These are phyloP conservation scores for Micromussa lordhowensis DNA, from an alignment of 92 coral and sea anemone species.

Conservation along the genomic window DNA sequence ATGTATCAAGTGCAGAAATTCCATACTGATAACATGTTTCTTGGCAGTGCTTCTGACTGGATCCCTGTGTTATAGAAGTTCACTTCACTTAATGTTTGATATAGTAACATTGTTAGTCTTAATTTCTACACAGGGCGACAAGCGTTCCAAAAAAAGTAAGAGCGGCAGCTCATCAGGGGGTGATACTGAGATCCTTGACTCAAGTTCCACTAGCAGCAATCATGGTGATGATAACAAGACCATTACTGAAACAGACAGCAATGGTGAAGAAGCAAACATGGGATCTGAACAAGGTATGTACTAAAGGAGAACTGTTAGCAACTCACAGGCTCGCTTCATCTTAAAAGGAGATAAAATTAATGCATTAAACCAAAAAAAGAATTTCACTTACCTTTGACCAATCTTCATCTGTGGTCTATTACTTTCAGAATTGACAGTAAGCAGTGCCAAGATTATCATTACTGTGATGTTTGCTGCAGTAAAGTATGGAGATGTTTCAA, in stretches of 20 bases:
- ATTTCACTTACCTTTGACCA: neutral
- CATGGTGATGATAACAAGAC: neutral
- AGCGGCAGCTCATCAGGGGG: neutral
- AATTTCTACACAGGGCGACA: neutral
- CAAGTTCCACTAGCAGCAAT: neutral
- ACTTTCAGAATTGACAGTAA: constrained; percentile 24
- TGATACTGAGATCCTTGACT: constrained; percentile 5
- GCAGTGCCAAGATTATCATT: constrained; percentile 34
- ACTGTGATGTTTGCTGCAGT: constrained; percentile 34
- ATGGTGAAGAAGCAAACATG: neutral
- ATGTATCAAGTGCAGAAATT: too few relatives aligned
- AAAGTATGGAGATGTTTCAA: constrained; percentile 35
- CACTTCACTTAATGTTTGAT: neutral
- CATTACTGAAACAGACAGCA: constrained; percentile 2
- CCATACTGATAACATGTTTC: too few relatives aligned
- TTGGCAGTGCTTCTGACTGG: too few relatives aligned
- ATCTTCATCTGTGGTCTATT: neutral
- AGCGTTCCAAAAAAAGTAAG: neutral
- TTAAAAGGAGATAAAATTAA: too few relatives aligned
- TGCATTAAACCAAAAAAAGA: neutral
- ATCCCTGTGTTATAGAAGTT: neutral
- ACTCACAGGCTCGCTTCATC: neutral
- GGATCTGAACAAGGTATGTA: constrained; percentile 5
- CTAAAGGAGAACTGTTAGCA: neutral
- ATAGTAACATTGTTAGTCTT: neutral